Evolutionary conservation across 2,797 vertebrate genomes (phyloP), one percentile per base, ranked within the genome.

Genomic region (Clarias platycephalus): DNA sequence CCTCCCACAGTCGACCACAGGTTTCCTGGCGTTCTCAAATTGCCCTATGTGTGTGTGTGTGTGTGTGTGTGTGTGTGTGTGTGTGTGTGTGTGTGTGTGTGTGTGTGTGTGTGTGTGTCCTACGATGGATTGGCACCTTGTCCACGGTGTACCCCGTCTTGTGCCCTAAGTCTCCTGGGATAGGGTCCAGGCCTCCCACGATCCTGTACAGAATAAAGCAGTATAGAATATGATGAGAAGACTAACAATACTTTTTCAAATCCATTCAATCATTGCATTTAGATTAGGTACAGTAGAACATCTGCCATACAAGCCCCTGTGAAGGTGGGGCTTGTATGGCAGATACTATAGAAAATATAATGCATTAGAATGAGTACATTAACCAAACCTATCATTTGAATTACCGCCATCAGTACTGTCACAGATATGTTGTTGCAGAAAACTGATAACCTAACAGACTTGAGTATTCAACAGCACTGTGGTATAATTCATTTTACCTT

Each of bases 321-420:
- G 72, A 55, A 75, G 55, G 26, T 20, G 24, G 22, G 2, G 16
- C 26, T 72, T n/a, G n/a, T n/a, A n/a, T n/a, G n/a, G n/a, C n/a
- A n/a, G n/a, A n/a, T n/a, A 72, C 24, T 72, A 53, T 53, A 53
- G 1, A 28, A 55, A 74, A 53, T 15, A 9, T 55, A 31, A 75
- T 75, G 72, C 55, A 57, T 57, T 57, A 57, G 8, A 57, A 55
- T 55, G n/a, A 74, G n/a, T 55, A 53, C 70, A n/a, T 44, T 71
- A n/a, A 71, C 40, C 5, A 37, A n/a, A 71, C 4, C 37, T 40
- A 70, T 72, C 40, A 26, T 26, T 26, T 53, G 40, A 72, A 72
- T 72, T 3, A 18, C n/a, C 7, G n/a, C 9, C 22, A 0, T 10
- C 68, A 71, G 28, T 22, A 37, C 66, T 68, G 31, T 68, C 66